Percentiles rank a stretch among this genome's conserved stretches.
Conservation (phyloP, 2,888 invertebrate genomes). For the Apodemia duryi region DNA sequence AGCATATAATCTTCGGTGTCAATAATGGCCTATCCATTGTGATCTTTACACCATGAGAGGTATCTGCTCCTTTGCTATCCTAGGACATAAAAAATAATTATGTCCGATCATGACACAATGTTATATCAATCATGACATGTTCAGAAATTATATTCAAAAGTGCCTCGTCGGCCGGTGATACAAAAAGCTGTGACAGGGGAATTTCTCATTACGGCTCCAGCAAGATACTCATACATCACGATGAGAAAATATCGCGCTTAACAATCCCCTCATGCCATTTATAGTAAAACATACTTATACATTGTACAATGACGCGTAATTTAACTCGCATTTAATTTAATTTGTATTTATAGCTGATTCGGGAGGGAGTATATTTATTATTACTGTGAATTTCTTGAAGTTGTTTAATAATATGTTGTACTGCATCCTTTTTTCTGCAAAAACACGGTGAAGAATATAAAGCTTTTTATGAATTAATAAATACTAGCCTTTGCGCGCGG, state of each 20-base stretch:
- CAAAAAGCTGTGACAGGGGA: conserved; percentile 71
- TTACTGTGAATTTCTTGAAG: too few species aligned
- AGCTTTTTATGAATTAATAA: too few species aligned
- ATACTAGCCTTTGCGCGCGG: too few species aligned
- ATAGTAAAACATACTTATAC: conserved; percentile 48
- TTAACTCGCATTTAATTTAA: conserved; percentile 18
- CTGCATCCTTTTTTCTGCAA: too few species aligned
- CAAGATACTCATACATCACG: conserved; percentile 71
- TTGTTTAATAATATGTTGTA: too few species aligned
- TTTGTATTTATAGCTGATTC: neutral
- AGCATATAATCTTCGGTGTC: too few species aligned
- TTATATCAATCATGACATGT: conserved; percentile 39
- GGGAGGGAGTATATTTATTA: too few species aligned
- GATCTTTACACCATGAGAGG: too few species aligned
- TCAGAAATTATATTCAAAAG: conserved; percentile 47
- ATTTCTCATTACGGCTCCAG: conserved; percentile 72
- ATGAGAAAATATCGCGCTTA: conserved; percentile 71
- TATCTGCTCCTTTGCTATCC: too few species aligned
- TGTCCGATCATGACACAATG: conserved; percentile 23
- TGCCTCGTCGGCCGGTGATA: conserved; percentile 49
- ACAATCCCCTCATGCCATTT: conserved; percentile 60
- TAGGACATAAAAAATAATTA: too few species aligned
- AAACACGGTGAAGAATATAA: too few species aligned
- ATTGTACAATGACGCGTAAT: conserved; percentile 31
- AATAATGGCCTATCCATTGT: too few species aligned